Base-by-base conservation (phyloP, 2,113 vertebrate genomes). In the Megaleporinus macrocephalus region DNA sequence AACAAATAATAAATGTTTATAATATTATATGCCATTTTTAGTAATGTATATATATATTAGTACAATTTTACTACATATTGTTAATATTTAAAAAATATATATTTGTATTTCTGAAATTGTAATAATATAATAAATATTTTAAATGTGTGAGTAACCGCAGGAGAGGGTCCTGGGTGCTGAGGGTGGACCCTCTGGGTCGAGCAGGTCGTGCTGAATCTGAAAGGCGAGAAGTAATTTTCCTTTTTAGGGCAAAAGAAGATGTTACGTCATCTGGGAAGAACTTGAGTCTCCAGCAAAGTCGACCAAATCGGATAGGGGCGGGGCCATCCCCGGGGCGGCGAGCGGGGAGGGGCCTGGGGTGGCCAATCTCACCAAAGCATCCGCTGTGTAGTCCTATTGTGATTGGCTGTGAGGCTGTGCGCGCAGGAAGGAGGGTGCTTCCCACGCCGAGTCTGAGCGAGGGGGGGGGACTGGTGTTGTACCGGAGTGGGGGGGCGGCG, bases 241-340 rank as follows among this genome's bases (percentile, higher is more conserved):
- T 94, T 95, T 93, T 95, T 91, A 92, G 94, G 94, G 89, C 92
- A 95, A 91, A 87, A 88, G 90, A 89, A 89, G 89, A 84, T 88
- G 90, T 93, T 91, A 91, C 93, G 94, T 92, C 91, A 94, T 91
- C 87, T 85, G 76, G 90, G 86, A 87, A 92, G 87, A 87, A 78
- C 89, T 91, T 80, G 65, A 88, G 85, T 89, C 89, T 90, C 90
- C 10, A 82, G 86, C 88, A 86, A 90, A 91, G 87, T 74, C 87
- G 76, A 79, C 83, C 26, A 65, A 83, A 88, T 73, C 61, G 74
- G 79, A 76, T 79, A 24, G 87, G 30, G 85, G 90, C 20, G 87
- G 69, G 88, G 73, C 0, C 13, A 14, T 3, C 20, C 10, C 88
- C 92, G 72, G 29, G 85, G 66, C 91, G 86, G 16, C 4, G 1